Evolutionary conservation across 2,888 invertebrate species (phyloP), one percentile per base, ranked within the genome.

Genomic region (Sphaerophoria taeniata): DNA sequence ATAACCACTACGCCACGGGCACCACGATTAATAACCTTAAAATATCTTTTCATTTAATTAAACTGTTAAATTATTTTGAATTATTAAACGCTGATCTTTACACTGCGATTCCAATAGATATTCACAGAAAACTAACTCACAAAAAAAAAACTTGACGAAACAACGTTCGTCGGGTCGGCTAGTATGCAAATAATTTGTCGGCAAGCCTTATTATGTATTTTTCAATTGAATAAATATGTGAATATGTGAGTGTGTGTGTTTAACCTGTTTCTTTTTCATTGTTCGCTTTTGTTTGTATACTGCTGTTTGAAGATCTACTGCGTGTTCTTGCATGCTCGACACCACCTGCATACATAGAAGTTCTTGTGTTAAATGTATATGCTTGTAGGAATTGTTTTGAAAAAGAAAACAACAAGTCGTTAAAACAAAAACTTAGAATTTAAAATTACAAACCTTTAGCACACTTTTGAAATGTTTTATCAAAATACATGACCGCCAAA

Each of bases 401-500:
- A 39, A 11, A 3, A 58, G 24, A 11, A 43, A 24, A 78, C 11
- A 67, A 16, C 14, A 33, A 24, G 16, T 14, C 45, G 12, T 43
- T 43, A 43, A 43, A 5, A 45, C 33, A 49, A 51, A 33, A 24
- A 14, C 1, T 24, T 24, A 47, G 4, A 45, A 34, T 58, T 58
- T 43, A 43, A 74, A 58, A 14, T 43, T 53, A 89, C 89, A 88
- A 92, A 94, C 95, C 94, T 93, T 95, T 95, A 63, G 96, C 95
- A 91, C 96, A 96, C 89, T 94, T 95, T 90, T 97, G 97, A 90
- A 97, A 96, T 34, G 96, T 94, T 91, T 97, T 97, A 90, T 97
- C 97, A 88, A 94, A 95, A 92, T 95, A 95, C 95, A 95, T 95
- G 88, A 96, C 95, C 83, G 95, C 94, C 89, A 97, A 95, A 91